Percentiles rank a stretch among this genome's conserved stretches.
Conservation (phyloP, 2,888 invertebrate genomes). For the Creontiades dilutus region DNA sequence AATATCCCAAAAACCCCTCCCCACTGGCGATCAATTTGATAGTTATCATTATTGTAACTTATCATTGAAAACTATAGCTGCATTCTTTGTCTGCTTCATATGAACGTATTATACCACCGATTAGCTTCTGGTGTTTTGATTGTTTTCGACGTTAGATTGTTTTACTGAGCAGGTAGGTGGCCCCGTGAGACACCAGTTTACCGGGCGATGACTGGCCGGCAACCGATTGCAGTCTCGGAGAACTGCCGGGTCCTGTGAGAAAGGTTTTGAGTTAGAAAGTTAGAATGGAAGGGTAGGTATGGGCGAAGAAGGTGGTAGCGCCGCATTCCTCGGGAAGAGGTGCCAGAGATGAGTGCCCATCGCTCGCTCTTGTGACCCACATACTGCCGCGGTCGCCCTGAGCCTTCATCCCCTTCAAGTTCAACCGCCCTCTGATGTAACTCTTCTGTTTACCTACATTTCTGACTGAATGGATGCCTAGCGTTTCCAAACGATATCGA, state of each 20-base stretch:
- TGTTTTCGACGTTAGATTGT: no score
- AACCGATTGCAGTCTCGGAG: background rate
- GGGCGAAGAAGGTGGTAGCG: conserved; percentile 63
- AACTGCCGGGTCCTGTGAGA: conserved; percentile 16
- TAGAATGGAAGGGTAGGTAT: conserved; percentile 12
- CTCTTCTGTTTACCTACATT: background rate
- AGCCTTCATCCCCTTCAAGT: conserved; percentile 16
- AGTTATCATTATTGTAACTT: no score
- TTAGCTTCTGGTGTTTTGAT: no score
- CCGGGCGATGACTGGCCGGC: conserved; percentile 14
- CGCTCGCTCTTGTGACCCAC: conserved; percentile 62
- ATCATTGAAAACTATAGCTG: no score
- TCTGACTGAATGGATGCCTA: no score
- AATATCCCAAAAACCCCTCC: no score
- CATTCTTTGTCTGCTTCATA: no score
- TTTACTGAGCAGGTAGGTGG: background rate
- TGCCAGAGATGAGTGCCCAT: conserved; percentile 66
- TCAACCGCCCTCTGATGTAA: conserved; percentile 16
- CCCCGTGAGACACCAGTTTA: background rate
- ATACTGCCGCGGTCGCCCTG: background rate
- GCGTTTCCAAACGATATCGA: no score
- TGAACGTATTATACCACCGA: no score
- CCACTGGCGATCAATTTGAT: no score
- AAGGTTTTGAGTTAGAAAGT: conserved; percentile 63
- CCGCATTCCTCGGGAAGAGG: conserved; percentile 58